Evolutionary conservation across 2,888 invertebrate species (phyloP), one percentile per base, ranked within the genome.

Genomic region (Philereme transversata): DNA sequence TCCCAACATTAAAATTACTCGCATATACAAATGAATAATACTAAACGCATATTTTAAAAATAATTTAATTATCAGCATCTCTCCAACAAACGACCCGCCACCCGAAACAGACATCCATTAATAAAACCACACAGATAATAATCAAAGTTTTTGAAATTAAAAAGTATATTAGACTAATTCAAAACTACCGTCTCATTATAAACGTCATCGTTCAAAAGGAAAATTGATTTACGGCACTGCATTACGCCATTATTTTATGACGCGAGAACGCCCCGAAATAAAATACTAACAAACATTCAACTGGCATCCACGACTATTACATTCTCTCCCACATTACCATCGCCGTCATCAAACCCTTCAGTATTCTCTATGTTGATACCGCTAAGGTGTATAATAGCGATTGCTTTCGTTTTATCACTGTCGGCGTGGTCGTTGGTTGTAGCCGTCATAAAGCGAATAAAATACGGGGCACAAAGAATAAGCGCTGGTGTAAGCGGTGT

Each of bases 401-500:
- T 64, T 8, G 56, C 22, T 52, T 47, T 57, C 50, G 43, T 64
- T 70, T 65, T 55, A 45, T 56, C 45, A 53, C 62, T 67, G 67
- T 68, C 40, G 76, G 66, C 69, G 62, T 81, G 78, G 83, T 78
- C 71, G 55, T 40, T 65, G 64, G 68, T 61, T 74, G 77, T 76
- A 84, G 81, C 86, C 88, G 90, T 92, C 91, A 91, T 91, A 91
- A 91, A 92, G 88, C 89, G 89, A 90, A 91, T 91, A 92, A 92
- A 91, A 91, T 91, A 92, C 90, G 90, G 86, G 87, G 86, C 90
- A 89, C 90, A 90, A 92, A 91, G 91, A 91, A 91, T 91, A 90
- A 92, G 88, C 87, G 91, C 82, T 90, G 87, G 89, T 88, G 88
- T 91, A 91, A 90, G 88, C 87, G 88, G 84, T 90, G 90, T 90